Conservation (phyloP, 92 coral and sea anemone genomes). For the Epizoanthus fatuus region DNA sequence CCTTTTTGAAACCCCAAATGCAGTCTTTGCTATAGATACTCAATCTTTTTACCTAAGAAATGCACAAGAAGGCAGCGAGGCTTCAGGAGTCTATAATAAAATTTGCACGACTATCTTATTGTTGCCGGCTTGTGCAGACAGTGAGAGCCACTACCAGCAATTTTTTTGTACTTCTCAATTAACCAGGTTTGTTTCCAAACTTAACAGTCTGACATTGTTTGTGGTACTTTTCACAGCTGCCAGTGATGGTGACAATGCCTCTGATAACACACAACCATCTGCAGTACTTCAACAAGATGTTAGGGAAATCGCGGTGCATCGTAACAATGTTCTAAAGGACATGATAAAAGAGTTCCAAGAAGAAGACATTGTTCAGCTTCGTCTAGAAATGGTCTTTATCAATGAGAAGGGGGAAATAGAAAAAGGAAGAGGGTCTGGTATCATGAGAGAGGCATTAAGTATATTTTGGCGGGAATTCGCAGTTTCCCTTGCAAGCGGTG, state of each 20-base stretch:
- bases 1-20: too few species aligned
- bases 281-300: conserved; percentile 19
- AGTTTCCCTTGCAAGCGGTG: conserved; percentile 39
- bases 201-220: neutral
- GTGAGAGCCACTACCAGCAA: neutral
- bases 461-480: conserved; percentile 45
- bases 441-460: conserved; percentile 30
- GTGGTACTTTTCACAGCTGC: conserved; percentile 26
- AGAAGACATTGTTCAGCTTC: neutral
- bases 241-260: conserved; percentile 32
- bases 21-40: too few species aligned
- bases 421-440: conserved; percentile 34
- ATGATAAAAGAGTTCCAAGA: conserved; percentile 44
- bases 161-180: neutral
- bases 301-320: conserved; percentile 30
- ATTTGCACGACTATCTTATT: neutral
- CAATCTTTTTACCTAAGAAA: too few species aligned
- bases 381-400: conserved; percentile 23
- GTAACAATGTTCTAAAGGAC: conserved; percentile 47
- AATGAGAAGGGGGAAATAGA: conserved; percentile 27
- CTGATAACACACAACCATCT: conserved; percentile 7
- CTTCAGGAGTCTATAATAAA: neutral
- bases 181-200: neutral
- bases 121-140: neutral
- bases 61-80: too few species aligned